Evolutionary conservation across 2,888 invertebrate genomes (phyloP), one percentile per base, ranked within the genome.

Genomic region (Orthosia cruda): DNA sequence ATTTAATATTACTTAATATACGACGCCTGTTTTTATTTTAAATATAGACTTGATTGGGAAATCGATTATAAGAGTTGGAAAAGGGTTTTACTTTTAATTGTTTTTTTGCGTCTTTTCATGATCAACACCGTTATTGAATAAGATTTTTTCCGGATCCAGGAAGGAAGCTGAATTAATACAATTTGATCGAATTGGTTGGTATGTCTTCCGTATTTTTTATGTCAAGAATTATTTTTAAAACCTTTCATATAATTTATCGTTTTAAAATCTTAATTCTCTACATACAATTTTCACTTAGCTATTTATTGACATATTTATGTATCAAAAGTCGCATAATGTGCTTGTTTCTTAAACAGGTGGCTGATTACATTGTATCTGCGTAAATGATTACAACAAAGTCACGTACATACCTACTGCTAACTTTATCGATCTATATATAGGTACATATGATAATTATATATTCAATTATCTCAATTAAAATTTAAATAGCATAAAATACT

Each of bases 321-420:
- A 68, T 26, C 16, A 45, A 45, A 49, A 23, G n/a, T 71, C n/a
- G n/a, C 3, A 71, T 20, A 47, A 15, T 57, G 23, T 57, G 20
- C 11, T 58, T 4, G n/a, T 16, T 15, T 2, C 32, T 23, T 49
- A 20, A 49, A 61, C 18, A 59, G 32, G 32, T 45, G 49, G 23
- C 49, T 57, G 40, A 62, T 69, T 55, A 23, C 26, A 57, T 77
- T 68, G 61, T 77, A 45, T 62, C 62, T 62, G 20, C 52, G 62
- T 74, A 45, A 67, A 23, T 77, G 61, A 69, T 69, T 47, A 52
- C 20, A 47, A 54, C n/a, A 55, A 55, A 47, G 54, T 66, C 23
- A 32, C 15, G 23, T 47, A 50, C 7, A 13, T 4, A 52, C 0
- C 9, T 26, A 23, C 4, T 40, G 23, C 7, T 57, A 57, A 26